Percentiles rank a stretch among this genome's conserved stretches.
Evolutionary conservation across 2,888 invertebrate species (phyloP).

Genomic region (Lathronympha strigana): DNA sequence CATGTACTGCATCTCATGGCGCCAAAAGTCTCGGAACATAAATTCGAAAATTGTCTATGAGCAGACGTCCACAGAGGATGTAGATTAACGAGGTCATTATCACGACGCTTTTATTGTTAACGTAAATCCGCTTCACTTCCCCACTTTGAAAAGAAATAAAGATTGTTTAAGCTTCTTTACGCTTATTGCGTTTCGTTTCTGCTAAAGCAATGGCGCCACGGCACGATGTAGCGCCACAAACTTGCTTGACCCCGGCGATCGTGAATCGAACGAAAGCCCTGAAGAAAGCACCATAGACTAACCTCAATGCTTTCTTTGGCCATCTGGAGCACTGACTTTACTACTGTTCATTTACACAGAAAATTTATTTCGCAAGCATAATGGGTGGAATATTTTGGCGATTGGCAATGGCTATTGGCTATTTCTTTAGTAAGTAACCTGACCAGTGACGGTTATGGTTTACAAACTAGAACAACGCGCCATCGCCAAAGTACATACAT

Average conservation of each 20-base stretch:
- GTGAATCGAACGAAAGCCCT: slow-evolving; percentile 15
- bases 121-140: slow-evolving; percentile 38
- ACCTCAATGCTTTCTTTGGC: slow-evolving; percentile 1
- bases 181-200: slow-evolving; percentile 6
- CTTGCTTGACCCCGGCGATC: slow-evolving; percentile 26
- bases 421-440: too few species aligned
- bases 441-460: too few species aligned
- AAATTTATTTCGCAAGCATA: too few species aligned
- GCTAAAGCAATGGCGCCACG: not conserved
- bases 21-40: slow-evolving; percentile 17
- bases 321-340: not conserved
- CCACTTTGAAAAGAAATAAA: slow-evolving; percentile 4
- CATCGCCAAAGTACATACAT: too few species aligned
- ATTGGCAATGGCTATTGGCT: too few species aligned
- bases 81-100: slow-evolving; percentile 38
- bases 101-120: slow-evolving; percentile 33
- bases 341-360: too few species aligned
- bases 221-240: slow-evolving; percentile 18
- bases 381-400: too few species aligned
- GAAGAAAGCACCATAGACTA: slow-evolving; percentile 17
- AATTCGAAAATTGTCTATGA: slow-evolving; percentile 32
- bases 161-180: not conserved
- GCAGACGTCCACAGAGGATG: slow-evolving; percentile 32
- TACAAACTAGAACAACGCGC: too few species aligned
- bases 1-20: not conserved